phyloP scores from a whole-genome alignment of 2,888 invertebrate genomes.

The Pristionchus exspectatus region DNA sequence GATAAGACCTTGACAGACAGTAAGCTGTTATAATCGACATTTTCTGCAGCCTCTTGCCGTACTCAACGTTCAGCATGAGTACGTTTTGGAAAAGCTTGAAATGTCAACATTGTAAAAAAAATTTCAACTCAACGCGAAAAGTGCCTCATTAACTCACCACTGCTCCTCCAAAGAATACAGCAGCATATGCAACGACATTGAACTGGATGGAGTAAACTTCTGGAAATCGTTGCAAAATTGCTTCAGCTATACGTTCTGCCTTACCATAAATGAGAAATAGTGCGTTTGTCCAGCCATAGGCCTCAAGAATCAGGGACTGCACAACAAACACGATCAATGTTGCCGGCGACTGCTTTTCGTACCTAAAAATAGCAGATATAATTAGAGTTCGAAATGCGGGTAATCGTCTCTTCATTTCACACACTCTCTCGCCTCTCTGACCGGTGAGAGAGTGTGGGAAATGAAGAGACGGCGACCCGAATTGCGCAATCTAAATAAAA shows the following conservation, averaged over 20 bases:
- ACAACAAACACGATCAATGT: neutral
- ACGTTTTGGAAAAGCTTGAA: conserved; percentile 13
- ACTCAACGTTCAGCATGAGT: neutral
- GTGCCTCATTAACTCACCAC: neutral
- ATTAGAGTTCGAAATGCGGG: no score
- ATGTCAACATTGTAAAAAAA: neutral
- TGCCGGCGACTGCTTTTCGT: neutral
- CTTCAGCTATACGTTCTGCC: no score
- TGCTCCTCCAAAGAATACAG: neutral
- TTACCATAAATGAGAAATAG: neutral
- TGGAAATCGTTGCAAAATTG: neutral
- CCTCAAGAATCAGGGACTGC: neutral
- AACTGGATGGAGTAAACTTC: neutral
- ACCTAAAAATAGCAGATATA: no score
- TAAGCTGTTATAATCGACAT: neutral
- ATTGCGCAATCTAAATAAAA: no score
- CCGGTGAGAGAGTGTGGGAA: no score
- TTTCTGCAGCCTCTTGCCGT: neutral
- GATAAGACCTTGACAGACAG: neutral
- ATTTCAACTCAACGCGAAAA: no score
- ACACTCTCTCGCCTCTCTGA: no score
- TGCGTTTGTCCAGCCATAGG: neutral
- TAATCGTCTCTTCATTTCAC: no score
- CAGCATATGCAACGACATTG: neutral
- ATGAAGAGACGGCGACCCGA: no score